Conservation (phyloP, 1,140 invertebrate species). For the Diabrotica undecimpunctata region DNA sequence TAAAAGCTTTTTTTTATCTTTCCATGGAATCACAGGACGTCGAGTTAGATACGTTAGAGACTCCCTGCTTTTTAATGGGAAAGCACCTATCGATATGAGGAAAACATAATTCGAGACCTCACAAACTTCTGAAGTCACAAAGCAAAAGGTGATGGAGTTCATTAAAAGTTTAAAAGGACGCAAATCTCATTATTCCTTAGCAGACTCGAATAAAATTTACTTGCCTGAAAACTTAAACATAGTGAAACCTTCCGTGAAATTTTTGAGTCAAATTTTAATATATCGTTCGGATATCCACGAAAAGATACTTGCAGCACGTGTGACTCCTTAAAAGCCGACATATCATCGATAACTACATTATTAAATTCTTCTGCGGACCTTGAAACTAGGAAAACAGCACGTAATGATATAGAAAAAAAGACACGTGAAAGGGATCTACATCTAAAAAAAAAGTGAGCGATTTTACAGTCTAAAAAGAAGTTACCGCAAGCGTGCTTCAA, state of each 20-base stretch:
- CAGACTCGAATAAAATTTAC: conserved; percentile 5
- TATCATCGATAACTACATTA: conserved; percentile 18
- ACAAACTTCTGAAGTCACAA: conserved; percentile 17
- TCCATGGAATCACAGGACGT: conserved; percentile 22
- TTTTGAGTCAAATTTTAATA: too few species aligned
- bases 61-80: conserved; percentile 12
- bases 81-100: conserved; percentile 13
- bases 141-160: conserved; percentile 16
- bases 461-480: conserved; percentile 15
- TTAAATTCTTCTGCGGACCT: conserved; percentile 15
- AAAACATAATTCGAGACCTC: conserved; percentile 17
- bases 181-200: conserved; percentile 15
- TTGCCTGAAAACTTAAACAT: too few species aligned
- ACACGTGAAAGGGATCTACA: too few species aligned
- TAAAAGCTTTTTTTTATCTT: conserved; percentile 20
- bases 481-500: conserved; percentile 12
- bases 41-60: conserved; percentile 17
- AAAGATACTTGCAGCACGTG: conserved; percentile 9
- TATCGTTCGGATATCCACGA: too few species aligned
- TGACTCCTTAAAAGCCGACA: conserved; percentile 16
- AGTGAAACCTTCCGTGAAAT: too few species aligned
- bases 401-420: conserved; percentile 9
- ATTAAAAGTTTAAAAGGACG: conserved; percentile 16
- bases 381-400: conserved; percentile 5
- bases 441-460: too few species aligned